These are phyloP conservation scores for Cichlasoma orientale DNA, from an alignment of 2,797 vertebrate genomes.

Conservation along the genomic window DNA sequence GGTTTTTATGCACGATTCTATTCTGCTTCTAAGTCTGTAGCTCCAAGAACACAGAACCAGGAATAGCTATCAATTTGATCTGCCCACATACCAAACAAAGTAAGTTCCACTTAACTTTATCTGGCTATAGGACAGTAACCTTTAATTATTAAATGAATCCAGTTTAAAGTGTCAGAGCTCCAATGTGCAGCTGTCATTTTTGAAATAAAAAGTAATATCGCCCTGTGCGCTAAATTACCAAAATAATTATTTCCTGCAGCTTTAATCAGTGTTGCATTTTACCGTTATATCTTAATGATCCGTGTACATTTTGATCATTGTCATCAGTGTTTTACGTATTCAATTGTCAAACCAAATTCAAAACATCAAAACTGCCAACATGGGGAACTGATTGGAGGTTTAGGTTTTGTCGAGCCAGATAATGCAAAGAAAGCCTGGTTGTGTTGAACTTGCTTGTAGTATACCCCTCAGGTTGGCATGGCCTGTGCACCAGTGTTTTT, in stretches of 20 bases:
- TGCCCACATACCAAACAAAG: background rate
- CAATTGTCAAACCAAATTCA: no score
- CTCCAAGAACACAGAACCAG: background rate
- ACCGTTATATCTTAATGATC: background rate
- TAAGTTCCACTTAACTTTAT: background rate
- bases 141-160: background rate
- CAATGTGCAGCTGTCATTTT: background rate
- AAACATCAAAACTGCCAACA: no score
- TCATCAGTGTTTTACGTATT: no score
- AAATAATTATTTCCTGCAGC: no score
- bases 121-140: background rate
- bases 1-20: background rate
- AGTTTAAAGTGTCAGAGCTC: background rate
- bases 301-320: fast-evolving
- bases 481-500: background rate
- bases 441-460: background rate
- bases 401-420: no score
- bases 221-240: background rate
- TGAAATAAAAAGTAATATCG: background rate
- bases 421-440: background rate
- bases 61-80: background rate
- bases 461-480: background rate
- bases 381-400: no score
- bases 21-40: background rate
- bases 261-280: background rate